phyloP scores from a whole-genome alignment of 35 echinoderm and acorn worm species.

The Eucidaris tribuloides region DNA sequence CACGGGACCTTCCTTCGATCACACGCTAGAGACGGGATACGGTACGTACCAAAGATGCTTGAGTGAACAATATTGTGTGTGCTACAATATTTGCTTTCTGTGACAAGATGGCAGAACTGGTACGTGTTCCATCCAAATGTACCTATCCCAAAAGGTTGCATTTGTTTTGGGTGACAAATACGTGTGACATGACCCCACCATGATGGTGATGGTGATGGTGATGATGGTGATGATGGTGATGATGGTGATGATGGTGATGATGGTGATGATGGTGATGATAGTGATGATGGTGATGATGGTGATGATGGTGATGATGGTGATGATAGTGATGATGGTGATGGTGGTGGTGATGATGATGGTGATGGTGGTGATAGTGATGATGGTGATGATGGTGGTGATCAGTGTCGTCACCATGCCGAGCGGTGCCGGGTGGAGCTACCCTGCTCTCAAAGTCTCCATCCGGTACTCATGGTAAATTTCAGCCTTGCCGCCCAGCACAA shows the following conservation, averaged over 20 bases:
- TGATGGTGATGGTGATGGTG: slow-evolving; percentile 14
- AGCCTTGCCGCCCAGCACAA: too few species aligned
- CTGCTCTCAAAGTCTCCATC: too few species aligned
- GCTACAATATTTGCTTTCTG: too few species aligned
- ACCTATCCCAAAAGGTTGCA: too few species aligned
- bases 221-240: background rate
- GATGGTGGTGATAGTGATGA: slow-evolving; percentile 1
- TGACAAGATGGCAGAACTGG: too few species aligned
- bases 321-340: slow-evolving; percentile 14
- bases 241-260: slow-evolving; percentile 4
- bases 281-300: slow-evolving; percentile 12
- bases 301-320: slow-evolving; percentile 1
- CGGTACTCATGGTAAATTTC: too few species aligned
- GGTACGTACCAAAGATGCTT: too few species aligned
- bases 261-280: slow-evolving; percentile 6
- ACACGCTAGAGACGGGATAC: background rate
- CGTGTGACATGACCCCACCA: too few species aligned
- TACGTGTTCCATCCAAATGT: too few species aligned
- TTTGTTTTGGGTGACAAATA: too few species aligned
- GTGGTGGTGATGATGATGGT: slow-evolving; percentile 11
- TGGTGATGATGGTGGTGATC: background rate
- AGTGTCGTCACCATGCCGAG: background rate
- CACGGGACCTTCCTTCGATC: slow-evolving; percentile 5
- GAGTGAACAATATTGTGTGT: too few species aligned
- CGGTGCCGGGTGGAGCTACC: too few species aligned